Evolutionary conservation across 2,888 invertebrate species (phyloP).

Genomic region (Tholera decimalis): DNA sequence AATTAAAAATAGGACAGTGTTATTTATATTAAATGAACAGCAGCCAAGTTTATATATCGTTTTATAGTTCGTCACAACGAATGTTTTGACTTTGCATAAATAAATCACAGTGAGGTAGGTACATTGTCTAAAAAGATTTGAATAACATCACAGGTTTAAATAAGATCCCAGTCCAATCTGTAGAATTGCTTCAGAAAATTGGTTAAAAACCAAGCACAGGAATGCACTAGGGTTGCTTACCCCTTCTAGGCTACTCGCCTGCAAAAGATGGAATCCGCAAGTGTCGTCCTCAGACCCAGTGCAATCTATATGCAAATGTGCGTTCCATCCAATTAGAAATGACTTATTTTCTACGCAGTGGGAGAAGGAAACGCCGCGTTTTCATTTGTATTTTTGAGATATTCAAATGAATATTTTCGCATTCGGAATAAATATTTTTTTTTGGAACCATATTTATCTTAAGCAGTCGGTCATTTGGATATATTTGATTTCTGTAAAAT

Average conservation of each 20-base stretch:
- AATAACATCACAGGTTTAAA: conserved; percentile 17
- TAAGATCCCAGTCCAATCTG: conserved; percentile 18
- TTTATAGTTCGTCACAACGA: background rate
- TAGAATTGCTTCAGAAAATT: conserved; percentile 22
- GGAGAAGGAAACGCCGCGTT: conserved; percentile 53
- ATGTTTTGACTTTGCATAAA: background rate
- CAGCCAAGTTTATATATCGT: background rate
- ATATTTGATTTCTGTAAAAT: no score
- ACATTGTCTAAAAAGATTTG: conserved; percentile 10
- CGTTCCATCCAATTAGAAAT: conserved; percentile 82
- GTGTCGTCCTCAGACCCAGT: conserved; percentile 69
- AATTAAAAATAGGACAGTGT: no score
- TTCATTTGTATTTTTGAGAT: background rate
- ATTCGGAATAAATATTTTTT: no score
- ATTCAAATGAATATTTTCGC: no score
- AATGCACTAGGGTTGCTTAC: conserved; percentile 38
- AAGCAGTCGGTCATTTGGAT: no score
- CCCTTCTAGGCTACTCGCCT: conserved; percentile 37
- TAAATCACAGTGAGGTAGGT: background rate
- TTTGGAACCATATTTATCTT: no score
- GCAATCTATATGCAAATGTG: conserved; percentile 88
- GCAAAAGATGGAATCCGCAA: conserved; percentile 60
- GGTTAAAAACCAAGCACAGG: conserved; percentile 29
- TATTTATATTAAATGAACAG: no score
- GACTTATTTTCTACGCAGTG: conserved; percentile 71